A percentile compares a stretch with the other conserved stretches of the same genome.
phyloP scores from a whole-genome alignment of 2,113 vertebrate genomes.

The Ursus arctos region DNA sequence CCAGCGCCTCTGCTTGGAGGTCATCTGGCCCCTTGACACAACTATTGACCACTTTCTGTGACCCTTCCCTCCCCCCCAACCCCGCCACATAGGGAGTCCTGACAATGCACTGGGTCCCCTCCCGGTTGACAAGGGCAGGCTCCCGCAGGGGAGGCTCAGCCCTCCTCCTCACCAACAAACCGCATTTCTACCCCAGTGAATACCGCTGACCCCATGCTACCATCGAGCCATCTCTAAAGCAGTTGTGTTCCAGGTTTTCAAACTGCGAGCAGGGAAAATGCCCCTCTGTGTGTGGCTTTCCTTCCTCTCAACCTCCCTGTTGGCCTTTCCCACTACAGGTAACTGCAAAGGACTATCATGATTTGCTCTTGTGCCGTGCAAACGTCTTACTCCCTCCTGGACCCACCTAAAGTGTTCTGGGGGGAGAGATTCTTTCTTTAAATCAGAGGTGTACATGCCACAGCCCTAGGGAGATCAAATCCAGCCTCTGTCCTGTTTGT shows the following conservation, averaged over 20 bases:
- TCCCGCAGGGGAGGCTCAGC: no score
- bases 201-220: rapidly evolving
- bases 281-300: no score
- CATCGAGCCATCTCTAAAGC: rapidly evolving
- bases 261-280: not conserved
- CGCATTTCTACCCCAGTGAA: rapidly evolving
- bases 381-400: not conserved
- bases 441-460: not conserved
- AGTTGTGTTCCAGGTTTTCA: no score
- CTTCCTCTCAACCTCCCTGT: rapidly evolving
- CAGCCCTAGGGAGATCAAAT: not conserved
- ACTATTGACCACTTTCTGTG: rapidly evolving
- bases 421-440: not conserved
- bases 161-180: not conserved
- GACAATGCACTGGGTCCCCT: no score
- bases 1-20: no score
- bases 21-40: not conserved
- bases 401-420: rapidly evolving
- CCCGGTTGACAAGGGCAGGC: rapidly evolving
- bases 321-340: no score
- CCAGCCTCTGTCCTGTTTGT: no score
- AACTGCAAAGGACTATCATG: no score
- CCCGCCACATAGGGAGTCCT: no score
- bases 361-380: rapidly evolving
- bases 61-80: not conserved